Conservation (phyloP, 1,140 invertebrate species). For the Lethocerus indicus region DNA sequence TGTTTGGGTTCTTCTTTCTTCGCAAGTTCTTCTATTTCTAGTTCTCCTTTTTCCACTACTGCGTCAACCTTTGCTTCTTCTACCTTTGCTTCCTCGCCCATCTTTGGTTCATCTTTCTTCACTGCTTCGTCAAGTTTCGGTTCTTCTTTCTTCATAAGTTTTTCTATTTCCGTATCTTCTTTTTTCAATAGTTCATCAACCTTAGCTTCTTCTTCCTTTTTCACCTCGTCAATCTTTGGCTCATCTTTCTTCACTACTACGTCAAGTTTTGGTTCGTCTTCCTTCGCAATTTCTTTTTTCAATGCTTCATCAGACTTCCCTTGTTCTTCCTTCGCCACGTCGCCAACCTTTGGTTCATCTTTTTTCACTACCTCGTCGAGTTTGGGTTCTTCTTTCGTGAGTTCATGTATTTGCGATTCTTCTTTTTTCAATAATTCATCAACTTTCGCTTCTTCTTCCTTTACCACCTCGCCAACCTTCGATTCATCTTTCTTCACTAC, state of each 20-base stretch:
- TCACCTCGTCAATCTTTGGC: neutral
- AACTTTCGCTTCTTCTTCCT: neutral
- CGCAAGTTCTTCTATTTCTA: neutral
- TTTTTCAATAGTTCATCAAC: no score
- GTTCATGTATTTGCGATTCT: neutral
- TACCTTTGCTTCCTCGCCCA: no score
- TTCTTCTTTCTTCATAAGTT: no score
- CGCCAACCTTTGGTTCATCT: neutral
- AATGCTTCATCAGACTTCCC: no score
- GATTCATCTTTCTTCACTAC: neutral
- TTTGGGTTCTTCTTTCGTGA: neutral
- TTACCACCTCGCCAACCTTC: neutral
- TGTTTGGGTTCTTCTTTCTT: no score
- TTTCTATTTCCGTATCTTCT: constrained; percentile 11
- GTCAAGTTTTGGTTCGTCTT: neutral
- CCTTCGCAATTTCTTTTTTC: neutral
- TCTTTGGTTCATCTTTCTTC: no score
- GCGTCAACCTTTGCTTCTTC: constrained; percentile 23
- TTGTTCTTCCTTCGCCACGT: neutral
- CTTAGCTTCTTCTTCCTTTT: neutral
- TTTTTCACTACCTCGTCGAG: neutral
- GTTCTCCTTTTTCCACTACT: constrained; percentile 4
- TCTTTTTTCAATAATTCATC: constrained; percentile 1
- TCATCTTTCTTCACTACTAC: neutral
- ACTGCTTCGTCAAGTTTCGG: no score